Base-by-base conservation (phyloP, 2,113 vertebrate species). In the Rhabdornis inornatus region DNA sequence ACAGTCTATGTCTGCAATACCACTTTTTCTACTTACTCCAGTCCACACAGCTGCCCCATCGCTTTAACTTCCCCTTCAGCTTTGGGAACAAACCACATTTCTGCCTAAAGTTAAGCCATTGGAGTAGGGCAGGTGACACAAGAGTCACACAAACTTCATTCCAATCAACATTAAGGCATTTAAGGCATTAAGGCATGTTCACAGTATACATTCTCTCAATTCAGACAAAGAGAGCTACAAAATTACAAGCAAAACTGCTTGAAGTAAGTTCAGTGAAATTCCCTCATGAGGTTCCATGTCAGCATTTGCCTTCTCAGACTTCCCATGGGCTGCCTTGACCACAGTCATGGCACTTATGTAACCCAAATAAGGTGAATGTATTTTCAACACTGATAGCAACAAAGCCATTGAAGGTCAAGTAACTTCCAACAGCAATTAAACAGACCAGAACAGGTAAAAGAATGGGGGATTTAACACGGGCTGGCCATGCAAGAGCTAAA, bases 311-410 rank as follows among this genome's bases (percentile, higher is more conserved):
- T 92, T 66, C 30, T 77, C 47, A 71, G 7, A 21, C 35, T 68
- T 72, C 42, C 40, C 0, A 0, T 50, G 42, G 47, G 45, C 42
- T 61, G 30, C 25, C 30, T 61, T 60, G 35, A 63, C 15, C 12
- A 25, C 1, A 39, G 23, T 42, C 39, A 71, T 25, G 31, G 37
- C 28, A 30, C 15, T 80, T 40, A 31, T 12, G 31, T n/a, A n/a
- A 72, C 25, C 15, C 35, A 64, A 55, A 45, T 0, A 65, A 11
- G 9, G 23, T 33, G 33, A 85, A 64, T 0, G 0, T n/a, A 55
- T 61, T 87, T 92, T 30, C 72, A 87, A 50, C 35, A 71, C 0
- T 16, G 22, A n/a, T 30, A 65, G 23, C 37, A 85, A 40, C 12
- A 83, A 85, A 83, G 55, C 13, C 49, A 24, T 20, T 65, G 70